A percentile compares a stretch with the other conserved stretches of the same genome.
phyloP scores from a whole-genome alignment of 2,888 invertebrate genomes.

The Agonopterix arenella region DNA sequence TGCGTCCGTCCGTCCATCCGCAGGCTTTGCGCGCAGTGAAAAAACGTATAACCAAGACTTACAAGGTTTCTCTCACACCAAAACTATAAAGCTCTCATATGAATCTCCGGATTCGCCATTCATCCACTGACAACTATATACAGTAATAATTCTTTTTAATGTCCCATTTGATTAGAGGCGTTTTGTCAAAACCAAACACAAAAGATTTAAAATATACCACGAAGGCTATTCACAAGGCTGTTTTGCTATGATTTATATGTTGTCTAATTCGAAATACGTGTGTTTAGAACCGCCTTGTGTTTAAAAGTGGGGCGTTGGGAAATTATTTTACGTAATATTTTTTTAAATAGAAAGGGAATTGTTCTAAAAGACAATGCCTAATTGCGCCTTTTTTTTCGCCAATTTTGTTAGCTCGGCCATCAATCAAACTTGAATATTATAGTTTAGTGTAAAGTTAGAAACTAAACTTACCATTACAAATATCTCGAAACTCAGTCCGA shows the following conservation, averaged over 20 bases:
- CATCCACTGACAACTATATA: slow-evolving; percentile 60
- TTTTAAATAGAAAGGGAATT: no score
- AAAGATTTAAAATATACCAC: slow-evolving; percentile 48
- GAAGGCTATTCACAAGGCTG: slow-evolving; percentile 68
- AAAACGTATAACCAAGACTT: slow-evolving; percentile 7
- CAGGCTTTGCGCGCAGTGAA: no score
- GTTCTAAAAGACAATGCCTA: no score
- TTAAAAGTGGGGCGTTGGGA: slow-evolving; percentile 4
- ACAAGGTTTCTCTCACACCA: slow-evolving; percentile 11
- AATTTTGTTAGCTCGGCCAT: no score
- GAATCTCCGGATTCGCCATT: slow-evolving; percentile 53
- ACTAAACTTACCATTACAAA: no score
- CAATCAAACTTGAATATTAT: no score
- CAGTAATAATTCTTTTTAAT: slow-evolving; percentile 71
- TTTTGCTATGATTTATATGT: slow-evolving; percentile 63
- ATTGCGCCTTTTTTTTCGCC: no score
- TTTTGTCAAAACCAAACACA: slow-evolving; percentile 51
- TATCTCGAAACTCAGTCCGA: no score
- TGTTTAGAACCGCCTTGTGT: slow-evolving; percentile 21
- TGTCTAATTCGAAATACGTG: slow-evolving; percentile 66
- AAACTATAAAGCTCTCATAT: slow-evolving; percentile 26
- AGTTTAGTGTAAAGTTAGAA: no score
- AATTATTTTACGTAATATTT: slow-evolving; percentile 4
- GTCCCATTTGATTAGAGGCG: slow-evolving; percentile 63
- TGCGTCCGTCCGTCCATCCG: no score